Evolutionary conservation across 2,113 vertebrate species (phyloP).

Genomic region (Oryzias celebensis): DNA sequence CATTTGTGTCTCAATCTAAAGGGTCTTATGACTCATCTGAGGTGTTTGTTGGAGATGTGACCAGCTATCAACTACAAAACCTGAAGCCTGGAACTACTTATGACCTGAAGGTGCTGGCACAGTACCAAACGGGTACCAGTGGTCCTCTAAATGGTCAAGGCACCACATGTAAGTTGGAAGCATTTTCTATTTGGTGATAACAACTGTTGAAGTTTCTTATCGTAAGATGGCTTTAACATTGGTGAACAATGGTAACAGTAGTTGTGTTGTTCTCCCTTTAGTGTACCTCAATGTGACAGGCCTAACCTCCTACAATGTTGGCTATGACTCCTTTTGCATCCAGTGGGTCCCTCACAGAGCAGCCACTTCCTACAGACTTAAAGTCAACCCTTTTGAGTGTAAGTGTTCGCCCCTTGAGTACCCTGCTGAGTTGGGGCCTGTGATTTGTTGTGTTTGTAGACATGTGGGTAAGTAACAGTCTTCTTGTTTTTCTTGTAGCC

Average conservation of each 20-base stretch:
- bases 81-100: constrained; percentile 93
- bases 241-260: background rate
- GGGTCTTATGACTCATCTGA: constrained; percentile 86
- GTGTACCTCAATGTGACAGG: constrained; percentile 95
- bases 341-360: constrained; percentile 90
- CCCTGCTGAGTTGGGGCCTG: background rate
- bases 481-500: constrained; percentile 39
- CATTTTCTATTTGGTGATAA: background rate
- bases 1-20: constrained; percentile 53
- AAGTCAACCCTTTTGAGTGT: constrained; percentile 88
- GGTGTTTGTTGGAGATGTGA: constrained; percentile 90
- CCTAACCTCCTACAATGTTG: constrained; percentile 87
- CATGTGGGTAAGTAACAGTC: background rate
- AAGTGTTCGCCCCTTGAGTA: constrained; percentile 26
- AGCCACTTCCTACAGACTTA: constrained; percentile 94
- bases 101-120: constrained; percentile 89
- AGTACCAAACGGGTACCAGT: constrained; percentile 90
- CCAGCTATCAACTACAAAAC: constrained; percentile 87
- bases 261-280: constrained; percentile 50
- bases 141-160: constrained; percentile 86
- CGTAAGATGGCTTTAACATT: too few relatives aligned
- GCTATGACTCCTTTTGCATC: constrained; percentile 89
- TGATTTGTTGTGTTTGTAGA: background rate
- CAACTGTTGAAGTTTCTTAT: background rate
- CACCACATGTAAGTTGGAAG: constrained; percentile 84